Evolutionary conservation across 2,797 vertebrate species (phyloP).

Genomic region (Propithecus deckenii): DNA sequence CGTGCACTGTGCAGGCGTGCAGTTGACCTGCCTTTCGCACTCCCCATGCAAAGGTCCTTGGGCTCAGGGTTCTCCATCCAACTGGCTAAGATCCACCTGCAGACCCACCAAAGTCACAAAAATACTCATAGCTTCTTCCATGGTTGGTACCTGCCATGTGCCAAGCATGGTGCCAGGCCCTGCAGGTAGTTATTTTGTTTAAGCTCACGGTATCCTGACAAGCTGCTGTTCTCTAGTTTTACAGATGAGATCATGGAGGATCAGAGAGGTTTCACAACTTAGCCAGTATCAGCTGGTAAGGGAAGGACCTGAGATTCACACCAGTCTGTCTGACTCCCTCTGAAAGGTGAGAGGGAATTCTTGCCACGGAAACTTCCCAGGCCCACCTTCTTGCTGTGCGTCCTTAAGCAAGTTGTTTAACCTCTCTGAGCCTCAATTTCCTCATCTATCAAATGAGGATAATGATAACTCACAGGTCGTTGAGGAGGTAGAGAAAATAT

Average conservation of each 20-base stretch:
- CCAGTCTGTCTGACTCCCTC: background rate
- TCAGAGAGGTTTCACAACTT: background rate
- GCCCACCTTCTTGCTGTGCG: background rate
- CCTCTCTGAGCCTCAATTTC: background rate
- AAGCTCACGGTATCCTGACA: no score
- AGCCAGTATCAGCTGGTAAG: background rate
- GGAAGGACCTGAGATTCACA: background rate
- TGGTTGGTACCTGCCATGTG: background rate
- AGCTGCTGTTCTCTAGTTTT: background rate
- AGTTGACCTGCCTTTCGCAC: background rate
- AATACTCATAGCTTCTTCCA: background rate
- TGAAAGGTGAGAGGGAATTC: background rate
- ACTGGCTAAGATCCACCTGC: background rate
- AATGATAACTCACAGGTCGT: background rate
- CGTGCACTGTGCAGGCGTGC: fast-evolving
- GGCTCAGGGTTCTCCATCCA: background rate
- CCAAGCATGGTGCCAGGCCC: background rate
- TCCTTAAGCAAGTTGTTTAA: background rate
- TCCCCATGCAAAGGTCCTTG: background rate
- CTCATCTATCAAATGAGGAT: background rate
- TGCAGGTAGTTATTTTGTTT: no score
- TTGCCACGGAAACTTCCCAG: background rate
- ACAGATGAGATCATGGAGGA: background rate
- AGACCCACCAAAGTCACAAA: fast-evolving
- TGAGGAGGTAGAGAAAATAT: background rate